Percentiles rank a stretch among this genome's conserved stretches.
Evolutionary conservation across 2,113 vertebrate species (phyloP).

Genomic region (Globicephala melas): DNA sequence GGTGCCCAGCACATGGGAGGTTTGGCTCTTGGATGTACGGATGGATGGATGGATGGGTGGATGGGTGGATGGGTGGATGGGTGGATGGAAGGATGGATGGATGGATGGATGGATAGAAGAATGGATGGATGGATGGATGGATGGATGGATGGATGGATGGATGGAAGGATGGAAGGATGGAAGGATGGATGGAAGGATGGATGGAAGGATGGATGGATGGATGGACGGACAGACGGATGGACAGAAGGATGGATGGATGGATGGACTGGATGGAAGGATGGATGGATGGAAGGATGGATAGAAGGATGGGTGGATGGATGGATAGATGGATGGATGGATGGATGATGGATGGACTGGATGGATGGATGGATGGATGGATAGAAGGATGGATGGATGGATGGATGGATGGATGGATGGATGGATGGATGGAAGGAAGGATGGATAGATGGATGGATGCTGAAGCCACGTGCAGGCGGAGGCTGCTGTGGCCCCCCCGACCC

Average conservation of each 20-base stretch:
- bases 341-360: too few species aligned
- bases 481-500: rapidly evolving
- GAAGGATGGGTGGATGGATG: background rate
- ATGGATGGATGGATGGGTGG: too few species aligned
- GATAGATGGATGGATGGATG: rapidly evolving
- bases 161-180: rapidly evolving
- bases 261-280: background rate
- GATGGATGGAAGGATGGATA: rapidly evolving
- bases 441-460: rapidly evolving
- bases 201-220: background rate
- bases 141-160: rapidly evolving
- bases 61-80: too few species aligned
- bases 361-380: rapidly evolving
- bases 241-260: background rate
- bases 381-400: rapidly evolving
- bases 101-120: rapidly evolving
- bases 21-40: background rate
- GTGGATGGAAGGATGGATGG: rapidly evolving
- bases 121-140: rapidly evolving
- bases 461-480: background rate
- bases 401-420: rapidly evolving
- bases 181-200: rapidly evolving
- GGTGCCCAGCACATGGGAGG: background rate
- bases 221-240: too few species aligned
- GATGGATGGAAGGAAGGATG: rapidly evolving